Conservation (phyloP, 1,140 invertebrate species). For the Limonius californicus region DNA sequence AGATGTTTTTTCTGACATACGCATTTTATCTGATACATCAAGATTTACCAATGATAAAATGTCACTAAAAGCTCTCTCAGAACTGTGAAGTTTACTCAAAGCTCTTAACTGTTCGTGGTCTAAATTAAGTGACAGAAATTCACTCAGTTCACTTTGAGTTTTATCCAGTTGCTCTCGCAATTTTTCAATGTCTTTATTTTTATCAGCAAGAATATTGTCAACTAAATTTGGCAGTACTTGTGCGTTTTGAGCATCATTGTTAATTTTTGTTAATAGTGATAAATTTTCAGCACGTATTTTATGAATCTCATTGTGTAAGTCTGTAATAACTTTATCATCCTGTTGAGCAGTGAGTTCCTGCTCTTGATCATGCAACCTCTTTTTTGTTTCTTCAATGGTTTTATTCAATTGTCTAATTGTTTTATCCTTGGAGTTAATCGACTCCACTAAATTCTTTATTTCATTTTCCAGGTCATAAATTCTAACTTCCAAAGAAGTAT, state of each 20-base stretch:
- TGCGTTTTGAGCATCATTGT: constrained; percentile 47
- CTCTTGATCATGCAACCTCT: constrained; percentile 52
- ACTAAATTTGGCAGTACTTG: constrained; percentile 55
- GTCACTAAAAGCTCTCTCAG: constrained; percentile 60
- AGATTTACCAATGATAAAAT: constrained; percentile 68
- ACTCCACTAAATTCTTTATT: constrained; percentile 54
- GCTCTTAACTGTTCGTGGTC: constrained; percentile 51
- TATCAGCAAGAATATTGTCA: constrained; percentile 61
- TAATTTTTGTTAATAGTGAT: constrained; percentile 51
- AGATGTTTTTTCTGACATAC: constrained; percentile 47
- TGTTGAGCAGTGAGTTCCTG: constrained; percentile 50
- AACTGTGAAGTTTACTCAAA: constrained; percentile 41
- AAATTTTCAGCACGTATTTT: constrained; percentile 53
- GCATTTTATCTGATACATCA: constrained; percentile 43
- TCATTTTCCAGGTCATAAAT: constrained; percentile 62
- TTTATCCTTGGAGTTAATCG: constrained; percentile 56
- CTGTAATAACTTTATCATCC: constrained; percentile 52
- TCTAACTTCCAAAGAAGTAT: constrained; percentile 61
- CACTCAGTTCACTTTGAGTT: constrained; percentile 51
- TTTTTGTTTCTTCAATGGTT: constrained; percentile 47
- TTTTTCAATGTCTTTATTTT: constrained; percentile 64
- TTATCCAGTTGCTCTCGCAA: constrained; percentile 53
- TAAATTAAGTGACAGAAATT: constrained; percentile 51
- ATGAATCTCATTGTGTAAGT: constrained; percentile 54
- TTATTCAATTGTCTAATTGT: constrained; percentile 53